These are phyloP conservation scores for Umimayanthus kanabou DNA, from an alignment of 92 coral and sea anemone genomes.

Conservation along the genomic window DNA sequence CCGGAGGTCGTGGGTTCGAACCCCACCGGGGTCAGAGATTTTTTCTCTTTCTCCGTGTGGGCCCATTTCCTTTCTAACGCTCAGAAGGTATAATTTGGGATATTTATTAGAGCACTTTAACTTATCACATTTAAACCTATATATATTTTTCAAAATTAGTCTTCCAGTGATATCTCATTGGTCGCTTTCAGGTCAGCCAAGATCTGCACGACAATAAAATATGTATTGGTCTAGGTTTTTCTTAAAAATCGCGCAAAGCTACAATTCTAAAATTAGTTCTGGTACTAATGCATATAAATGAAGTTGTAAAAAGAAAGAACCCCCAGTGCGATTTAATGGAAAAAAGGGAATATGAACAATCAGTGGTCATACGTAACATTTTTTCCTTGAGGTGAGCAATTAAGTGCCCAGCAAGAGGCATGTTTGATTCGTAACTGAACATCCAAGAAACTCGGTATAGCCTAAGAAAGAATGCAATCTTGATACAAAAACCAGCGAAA, in stretches of 20 bases:
- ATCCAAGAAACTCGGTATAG: background rate
- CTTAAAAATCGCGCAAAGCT: background rate
- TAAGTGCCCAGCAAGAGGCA: background rate
- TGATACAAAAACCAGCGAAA: background rate
- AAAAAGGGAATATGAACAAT: background rate
- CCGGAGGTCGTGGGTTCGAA: too few relatives aligned
- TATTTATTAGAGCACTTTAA: too few relatives aligned
- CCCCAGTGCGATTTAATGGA: background rate
- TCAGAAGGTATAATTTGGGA: too few relatives aligned
- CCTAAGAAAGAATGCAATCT: background rate
- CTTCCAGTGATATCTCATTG: too few relatives aligned
- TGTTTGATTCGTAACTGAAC: background rate
- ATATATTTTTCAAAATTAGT: too few relatives aligned
- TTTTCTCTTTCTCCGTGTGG: too few relatives aligned
- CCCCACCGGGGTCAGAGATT: too few relatives aligned
- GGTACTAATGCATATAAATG: background rate
- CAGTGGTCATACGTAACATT: background rate
- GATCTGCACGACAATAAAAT: too few relatives aligned
- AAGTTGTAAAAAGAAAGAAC: background rate
- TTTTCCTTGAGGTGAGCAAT: slow-evolving; percentile 4
- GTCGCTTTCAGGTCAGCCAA: too few relatives aligned
- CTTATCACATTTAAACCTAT: too few relatives aligned
- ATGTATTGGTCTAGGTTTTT: background rate
- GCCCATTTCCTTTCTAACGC: too few relatives aligned
- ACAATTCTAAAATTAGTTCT: background rate